Conservation (phyloP, 1,140 invertebrate species). For the Drosophila sechellia region DNA sequence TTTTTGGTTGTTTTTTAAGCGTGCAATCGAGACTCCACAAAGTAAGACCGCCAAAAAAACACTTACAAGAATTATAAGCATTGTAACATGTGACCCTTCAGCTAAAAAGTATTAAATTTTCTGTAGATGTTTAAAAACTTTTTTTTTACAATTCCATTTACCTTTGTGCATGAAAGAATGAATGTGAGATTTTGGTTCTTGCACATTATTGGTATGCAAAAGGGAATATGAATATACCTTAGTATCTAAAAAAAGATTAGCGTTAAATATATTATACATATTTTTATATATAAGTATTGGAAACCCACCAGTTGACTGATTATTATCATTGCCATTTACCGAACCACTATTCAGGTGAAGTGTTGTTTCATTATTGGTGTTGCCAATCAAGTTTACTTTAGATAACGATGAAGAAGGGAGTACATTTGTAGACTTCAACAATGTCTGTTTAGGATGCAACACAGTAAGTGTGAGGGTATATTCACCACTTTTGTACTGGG, state of each 20-base stretch:
- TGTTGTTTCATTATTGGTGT: conserved; percentile 12
- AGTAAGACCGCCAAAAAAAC: conserved; percentile 85
- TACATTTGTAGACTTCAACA: conserved; percentile 56
- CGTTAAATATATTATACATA: not conserved
- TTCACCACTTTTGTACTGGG: conserved; percentile 96
- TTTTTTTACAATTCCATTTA: conserved; percentile 12
- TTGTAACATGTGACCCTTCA: conserved; percentile 76
- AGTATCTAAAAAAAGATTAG: conserved; percentile 53
- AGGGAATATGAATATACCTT: conserved; percentile 79
- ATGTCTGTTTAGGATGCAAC: conserved; percentile 89
- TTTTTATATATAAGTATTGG: not conserved
- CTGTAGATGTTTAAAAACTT: not conserved
- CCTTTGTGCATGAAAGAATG: conserved; percentile 77
- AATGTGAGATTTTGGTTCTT: conserved; percentile 74
- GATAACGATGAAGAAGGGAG: conserved; percentile 14
- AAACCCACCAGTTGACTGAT: conserved; percentile 40
- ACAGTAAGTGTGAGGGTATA: conserved; percentile 92
- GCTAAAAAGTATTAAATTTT: conserved; percentile 36
- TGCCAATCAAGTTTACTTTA: conserved; percentile 31
- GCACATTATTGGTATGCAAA: conserved; percentile 74
- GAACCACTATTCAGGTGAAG: conserved; percentile 22
- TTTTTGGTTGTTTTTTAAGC: conserved; percentile 78
- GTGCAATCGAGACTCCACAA: conserved; percentile 76
- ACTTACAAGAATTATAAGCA: conserved; percentile 95
- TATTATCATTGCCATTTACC: conserved; percentile 22